Conservation (phyloP, 2,888 invertebrate genomes). For the Aradus depressus region DNA sequence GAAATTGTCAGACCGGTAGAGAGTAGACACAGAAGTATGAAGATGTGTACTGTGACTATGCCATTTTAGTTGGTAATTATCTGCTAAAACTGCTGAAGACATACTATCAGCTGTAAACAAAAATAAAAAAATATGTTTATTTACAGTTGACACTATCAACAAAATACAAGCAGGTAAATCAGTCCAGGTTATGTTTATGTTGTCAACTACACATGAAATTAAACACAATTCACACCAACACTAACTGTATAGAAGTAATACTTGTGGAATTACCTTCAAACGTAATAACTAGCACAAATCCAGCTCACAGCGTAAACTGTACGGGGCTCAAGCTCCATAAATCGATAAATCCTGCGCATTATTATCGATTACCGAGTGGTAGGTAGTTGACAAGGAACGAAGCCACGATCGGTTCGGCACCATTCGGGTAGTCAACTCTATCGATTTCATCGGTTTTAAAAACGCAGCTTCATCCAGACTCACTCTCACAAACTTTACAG, state of each 20-base stretch:
- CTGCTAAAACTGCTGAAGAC: conserved; percentile 46
- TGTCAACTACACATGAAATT: background rate
- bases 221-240: too few species aligned
- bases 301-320: too few species aligned
- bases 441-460: conserved; percentile 26
- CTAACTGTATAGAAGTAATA: too few species aligned
- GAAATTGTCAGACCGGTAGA: conserved; percentile 66
- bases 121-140: background rate
- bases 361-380: conserved; percentile 28
- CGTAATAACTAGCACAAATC: too few species aligned
- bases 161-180: background rate
- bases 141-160: background rate
- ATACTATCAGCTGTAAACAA: conserved; percentile 30
- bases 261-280: too few species aligned
- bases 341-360: conserved; percentile 32
- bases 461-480: too few species aligned
- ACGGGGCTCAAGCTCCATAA: too few species aligned
- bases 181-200: background rate
- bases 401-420: conserved; percentile 19
- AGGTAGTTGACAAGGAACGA: conserved; percentile 18
- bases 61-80: conserved; percentile 83
- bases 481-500: too few species aligned
- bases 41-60: conserved; percentile 73
- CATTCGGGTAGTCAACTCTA: conserved; percentile 20
- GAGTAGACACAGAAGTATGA: conserved; percentile 66